Evolutionary conservation across 2,797 vertebrate species (phyloP), one percentile per base, ranked within the genome.

Genomic region (Scomberomorus guttatus): DNA sequence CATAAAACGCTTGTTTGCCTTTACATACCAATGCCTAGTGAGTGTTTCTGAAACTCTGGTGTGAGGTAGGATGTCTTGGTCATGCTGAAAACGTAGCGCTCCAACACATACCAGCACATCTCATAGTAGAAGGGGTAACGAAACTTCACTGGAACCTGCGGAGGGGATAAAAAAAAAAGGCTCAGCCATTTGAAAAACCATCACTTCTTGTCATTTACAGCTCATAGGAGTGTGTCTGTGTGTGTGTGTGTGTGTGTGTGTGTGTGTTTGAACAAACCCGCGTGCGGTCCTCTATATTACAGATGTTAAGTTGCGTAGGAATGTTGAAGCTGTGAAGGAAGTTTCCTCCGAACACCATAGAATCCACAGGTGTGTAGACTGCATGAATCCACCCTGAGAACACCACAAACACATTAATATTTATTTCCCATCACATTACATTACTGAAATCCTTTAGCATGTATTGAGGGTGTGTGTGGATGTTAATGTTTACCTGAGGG

Each of bases 311-410:
- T 65, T 99, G 98, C 95, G 94, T 99, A 25, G 97, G 97, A 90
- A 99, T 97, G 93, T 99, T 99, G 91, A 99, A 99, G 85, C 98
- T 99, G 93, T 99, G 98, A 73, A 99, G 94, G 91, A 99, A 99
- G 89, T 99, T 99, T 67, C 98, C 98, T 61, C 98, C 98, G 61
- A 99, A 99, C 51, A 99, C 98, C 88, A 99, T 94, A 0, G 98
- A 98, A 92, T 99, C 98, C 88, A 96, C 94, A 34, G 98, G 98
- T 18, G 98, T 99, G 89, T 98, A 99, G 32, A 99, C 98, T 0
- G 98, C 98, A 84, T 99, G 98, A 90, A 99, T 98, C 98, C 98
- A 99, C 51, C 98, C 98, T 99, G 86, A 75, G 62, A 4, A 60
- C 2, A 27, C 62, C 10, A 87, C 12, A 81, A 5, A 77, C 29